Base-by-base conservation (phyloP, 2,888 invertebrate species). In the Drosophila hawaiiensis region DNA sequence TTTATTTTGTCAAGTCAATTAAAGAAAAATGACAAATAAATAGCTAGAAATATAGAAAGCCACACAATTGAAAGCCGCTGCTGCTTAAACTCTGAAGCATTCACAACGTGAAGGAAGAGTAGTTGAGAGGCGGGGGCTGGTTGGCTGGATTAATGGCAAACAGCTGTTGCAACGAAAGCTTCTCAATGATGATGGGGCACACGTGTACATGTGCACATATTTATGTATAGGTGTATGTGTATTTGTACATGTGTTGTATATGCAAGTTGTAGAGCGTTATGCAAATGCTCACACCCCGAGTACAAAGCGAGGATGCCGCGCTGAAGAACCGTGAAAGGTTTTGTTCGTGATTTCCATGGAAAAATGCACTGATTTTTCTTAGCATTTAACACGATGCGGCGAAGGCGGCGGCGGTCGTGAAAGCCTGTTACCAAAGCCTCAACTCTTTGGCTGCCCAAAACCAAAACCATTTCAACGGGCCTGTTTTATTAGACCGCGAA, bases 401-500 rank as follows among this genome's bases (percentile, higher is more conserved):
- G n/a, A 55, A 47, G 66, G 58, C 52, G 16, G 53, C 70, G 29
- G 10, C 50, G 25, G 16, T 28, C 5, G 50, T 19, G 50, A 39
- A 70, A 58, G 53, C 58, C 69, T 39, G 53, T 55, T 55, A 55
- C 39, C 55, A 43, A 68, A 59, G 63, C 69, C 76, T 83, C 87
- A 84, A 84, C 84, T 84, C 84, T 87, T 84, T 86, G 80, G 80
- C 75, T 66, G 63, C 22, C 62, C 50, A 72, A 58, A 56, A 56
- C 25, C 19, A 29, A 41, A 43, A 58, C 58, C 41, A 29, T 41
- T 39, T 47, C 67, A 28, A 56, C 70, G 73, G 68, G 71, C 43
- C 79, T 76, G 76, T 85, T 85, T 85, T 85, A 85, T 85, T 85
- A 88, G 85, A 85, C 85, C 85, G 88, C 85, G 85, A 85, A 85